Base-by-base conservation (phyloP, 2,797 vertebrate species). In the Rhinophrynus dorsalis region DNA sequence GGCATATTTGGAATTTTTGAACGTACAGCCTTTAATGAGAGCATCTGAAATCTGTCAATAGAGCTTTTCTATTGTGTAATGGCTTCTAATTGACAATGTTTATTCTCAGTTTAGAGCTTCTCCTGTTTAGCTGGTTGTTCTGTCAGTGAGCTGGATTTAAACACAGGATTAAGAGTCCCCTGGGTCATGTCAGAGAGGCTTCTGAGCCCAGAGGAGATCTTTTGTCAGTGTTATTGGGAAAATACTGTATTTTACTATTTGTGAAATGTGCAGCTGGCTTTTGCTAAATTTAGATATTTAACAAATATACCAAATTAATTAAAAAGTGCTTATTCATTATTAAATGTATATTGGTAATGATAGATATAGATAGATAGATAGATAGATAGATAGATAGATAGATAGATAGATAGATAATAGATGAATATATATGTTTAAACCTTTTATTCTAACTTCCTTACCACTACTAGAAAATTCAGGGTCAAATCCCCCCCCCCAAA, bases 71-170 rank as follows among this genome's bases (percentile, higher is more conserved):
- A 8, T 24, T 55, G 24, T 71, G 61, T 58, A 37, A 59, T 20
- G 38, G 20, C 52, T 64, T 40, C 13, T 64, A 54, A 63, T 58
- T 57, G 51, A 45, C 68, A 57, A 15, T 42, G 13, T 17, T 40
- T 42, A n/a, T 24, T 26, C 21, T 42, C 35, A 17, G 32, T 20
- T 11, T 4, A 32, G 24, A 37, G 62, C 24, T 15, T 37, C 24
- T 33, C 24, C 38, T 64, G 29, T 21, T 57, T 65, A 51, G 42
- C 40, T 64, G 42, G 56, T 44, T 35, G 32, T 48, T 64, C 52
- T 42, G 38, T 40, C 32, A 71, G 15, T 32, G 32, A 45, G 18
- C 44, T 65, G 33, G 61, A 72, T 65, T 58, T 58, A 44, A 59
- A 32, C 44, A 72, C 42, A 40, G 52, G 61, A 45, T 72, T 56